Base-by-base conservation (phyloP, 2,888 invertebrate genomes). In the Ophion obscuratus region DNA sequence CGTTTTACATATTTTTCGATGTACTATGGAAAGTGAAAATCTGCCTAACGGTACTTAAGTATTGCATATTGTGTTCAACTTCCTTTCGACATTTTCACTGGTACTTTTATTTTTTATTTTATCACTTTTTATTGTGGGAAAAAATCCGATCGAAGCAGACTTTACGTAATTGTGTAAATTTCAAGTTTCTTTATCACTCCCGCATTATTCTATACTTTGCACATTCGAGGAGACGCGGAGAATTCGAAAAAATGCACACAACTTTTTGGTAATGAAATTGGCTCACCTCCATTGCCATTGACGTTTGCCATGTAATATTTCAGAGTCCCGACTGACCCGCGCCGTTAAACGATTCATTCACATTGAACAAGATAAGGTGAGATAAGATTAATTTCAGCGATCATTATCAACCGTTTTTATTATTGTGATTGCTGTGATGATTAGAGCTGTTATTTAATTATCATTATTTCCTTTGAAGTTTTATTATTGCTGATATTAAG, bases 331-430 rank as follows among this genome's bases (percentile, higher is more conserved):
- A 83, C 92, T 95, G 83, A 93, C 95, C 17, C 94, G 95, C 92
- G 97, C 97, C 91, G 96, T 98, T 86, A 97, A 96, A 91, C 96
- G 96, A 92, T 96, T 98, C 92, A 97, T 98, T 84, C 97, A 97
- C 95, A 95, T 97, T 89, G 97, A 97, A 78, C 97, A 98, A 92
- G 97, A 98, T 90, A 97, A 97, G 95, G 96, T 95, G 92, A 92
- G 87, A 73, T 61, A 66, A 67, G 68, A 71, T 20, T 36, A 59
- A 61, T 47, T 66, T 40, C 57, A 27, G 57, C 24, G 17, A 20
- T 24, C 14, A 24, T 59, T 64, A 66, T 64, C 2, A 10, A 36
- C 5, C 17, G 20, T 67, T 36, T 11, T 77, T 20, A 57, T 57
- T 73, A 62, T 61, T 73, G 11, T 66, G 14, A 73, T 70, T 66